Evolutionary conservation across 1,140 invertebrate genomes (phyloP).

Genomic region (Drosophila ohnishii): DNA sequence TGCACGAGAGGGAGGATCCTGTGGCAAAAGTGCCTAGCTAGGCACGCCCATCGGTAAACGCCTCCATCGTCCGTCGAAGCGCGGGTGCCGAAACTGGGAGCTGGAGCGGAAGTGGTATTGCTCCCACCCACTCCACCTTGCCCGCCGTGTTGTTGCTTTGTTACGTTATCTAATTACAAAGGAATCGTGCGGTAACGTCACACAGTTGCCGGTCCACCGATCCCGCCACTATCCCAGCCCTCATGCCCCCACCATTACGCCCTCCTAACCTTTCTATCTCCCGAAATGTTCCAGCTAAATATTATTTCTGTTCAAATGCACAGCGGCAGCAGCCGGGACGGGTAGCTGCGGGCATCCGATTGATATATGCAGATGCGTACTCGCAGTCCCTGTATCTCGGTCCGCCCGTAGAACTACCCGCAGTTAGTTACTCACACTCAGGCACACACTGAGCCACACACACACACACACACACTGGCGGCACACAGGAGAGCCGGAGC

Average conservation of each 20-base stretch:
- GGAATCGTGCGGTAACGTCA: constrained; percentile 71
- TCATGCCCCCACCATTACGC: neutral
- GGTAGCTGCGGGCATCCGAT: constrained; percentile 50
- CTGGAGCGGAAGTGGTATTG: constrained; percentile 59
- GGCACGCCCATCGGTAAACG: constrained; percentile 31
- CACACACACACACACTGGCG: neutral
- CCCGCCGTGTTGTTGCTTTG: constrained; percentile 68
- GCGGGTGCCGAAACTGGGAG: constrained; percentile 4
- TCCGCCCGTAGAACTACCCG: constrained; percentile 36
- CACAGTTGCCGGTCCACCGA: constrained; percentile 53
- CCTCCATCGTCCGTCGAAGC: constrained; percentile 9
- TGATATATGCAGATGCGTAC: constrained; percentile 44
- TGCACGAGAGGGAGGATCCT: neutral
- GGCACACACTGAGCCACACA: neutral
- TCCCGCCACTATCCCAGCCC: constrained; percentile 16
- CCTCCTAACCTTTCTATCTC: constrained; percentile 1
- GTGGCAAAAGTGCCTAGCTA: constrained; percentile 19
- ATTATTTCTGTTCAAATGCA: constrained; percentile 67
- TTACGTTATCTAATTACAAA: constrained; percentile 81
- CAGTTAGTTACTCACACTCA: constrained; percentile 63
- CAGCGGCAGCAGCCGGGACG: constrained; percentile 15
- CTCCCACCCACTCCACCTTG: neutral
- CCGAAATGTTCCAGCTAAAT: constrained; percentile 32
- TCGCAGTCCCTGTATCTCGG: constrained; percentile 25
- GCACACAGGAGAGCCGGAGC: constrained; percentile 5